Evolutionary conservation across 1,140 invertebrate genomes (phyloP), one percentile per base, ranked within the genome.

Genomic region (Lucilia sericata): DNA sequence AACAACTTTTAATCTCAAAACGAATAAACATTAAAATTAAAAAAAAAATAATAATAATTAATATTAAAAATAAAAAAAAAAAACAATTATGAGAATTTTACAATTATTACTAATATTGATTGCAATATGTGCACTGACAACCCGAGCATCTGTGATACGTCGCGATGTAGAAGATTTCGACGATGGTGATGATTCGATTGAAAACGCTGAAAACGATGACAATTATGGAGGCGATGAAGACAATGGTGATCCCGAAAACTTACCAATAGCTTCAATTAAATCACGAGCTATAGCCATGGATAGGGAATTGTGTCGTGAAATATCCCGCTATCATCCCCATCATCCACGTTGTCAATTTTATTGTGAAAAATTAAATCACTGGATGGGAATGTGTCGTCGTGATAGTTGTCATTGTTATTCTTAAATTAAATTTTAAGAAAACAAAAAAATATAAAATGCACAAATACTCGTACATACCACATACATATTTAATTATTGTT

Each of bases 351-450:
- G 89, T 70, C 86, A 89, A 51, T 80, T 85, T n/a, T 90, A 90
- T 85, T 90, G 89, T 85, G 87, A 87, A 81, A 84, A 85, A 0
- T 85, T 90, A 49, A 86, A 89, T 17, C 89, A 90, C 51, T 90
- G 89, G 89, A 87, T 90, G 65, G 89, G 89, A 2, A 88, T 89
- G 84, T 90, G 89, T 82, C 87, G 88, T 80, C 85, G 85, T 76
- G 86, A 88, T 9, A 88, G 84, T 36, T 90, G 89, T 60, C 89
- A 89, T 75, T 90, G 89, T 74, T 86, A 85, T 83, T 84, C 81
- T 21, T 85, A 85, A 55, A 70, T 21, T 21, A 17, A 60, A 60
- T 60, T 42, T 8, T 10, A 42, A 7, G 5, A 42, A 42, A 42
- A 8, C 5, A 42, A 42, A 42, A 42, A 8, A 42, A 3, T 8